Base-by-base conservation (phyloP, 2,797 vertebrate genomes). In the Cichlasoma orientale region DNA sequence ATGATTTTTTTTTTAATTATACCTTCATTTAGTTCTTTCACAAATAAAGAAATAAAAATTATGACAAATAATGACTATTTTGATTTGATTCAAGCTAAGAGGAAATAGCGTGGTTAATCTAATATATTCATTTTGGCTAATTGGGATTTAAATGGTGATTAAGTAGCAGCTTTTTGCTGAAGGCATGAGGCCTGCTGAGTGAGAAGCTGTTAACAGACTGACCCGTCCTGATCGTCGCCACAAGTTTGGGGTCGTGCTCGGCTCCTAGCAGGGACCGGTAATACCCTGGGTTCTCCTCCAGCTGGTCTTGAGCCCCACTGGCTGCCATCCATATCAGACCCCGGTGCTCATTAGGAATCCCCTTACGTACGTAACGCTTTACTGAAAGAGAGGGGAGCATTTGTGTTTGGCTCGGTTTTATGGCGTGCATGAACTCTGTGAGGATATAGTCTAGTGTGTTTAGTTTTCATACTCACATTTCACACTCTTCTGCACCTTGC, bases 281-380 rank as follows among this genome's bases (percentile, higher is more conserved):
- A 91, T 97, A 97, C 14, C 96, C 97, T 3, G 96, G 95, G 79
- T 98, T 97, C 91, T 91, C 95, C 66, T 98, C 97, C 90, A 99
- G 93, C 90, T 92, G 95, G 71, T 96, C 92, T 90, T 97, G 97
- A 52, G 97, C 98, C 27, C 98, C 98, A 8, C 98, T 99, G 81
- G 96, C 94, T 8, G 95, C 91, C 98, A 99, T 97, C 98, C 98
- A 99, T 83, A 98, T 94, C 12, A 95, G 89, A 14, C 96, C 90
- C 1, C 98, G 95, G 87, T 98, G 96, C 89, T 98, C 97, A 71
- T 95, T 96, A 2, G 98, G 98, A 82, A 99, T 90, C 4, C 98
- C 98, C 86, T 99, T 99, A 29, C 98, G 97, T 58, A 99, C 96
- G 1, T 97, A 99, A 31, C 98, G 96, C 89, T 99, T 99, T 83